Evolutionary conservation across 30 jellyfish, hydroid and myxozoan genomes (phyloP), one percentile per base, ranked within the genome.

Genomic region (Aurelia sp.): DNA sequence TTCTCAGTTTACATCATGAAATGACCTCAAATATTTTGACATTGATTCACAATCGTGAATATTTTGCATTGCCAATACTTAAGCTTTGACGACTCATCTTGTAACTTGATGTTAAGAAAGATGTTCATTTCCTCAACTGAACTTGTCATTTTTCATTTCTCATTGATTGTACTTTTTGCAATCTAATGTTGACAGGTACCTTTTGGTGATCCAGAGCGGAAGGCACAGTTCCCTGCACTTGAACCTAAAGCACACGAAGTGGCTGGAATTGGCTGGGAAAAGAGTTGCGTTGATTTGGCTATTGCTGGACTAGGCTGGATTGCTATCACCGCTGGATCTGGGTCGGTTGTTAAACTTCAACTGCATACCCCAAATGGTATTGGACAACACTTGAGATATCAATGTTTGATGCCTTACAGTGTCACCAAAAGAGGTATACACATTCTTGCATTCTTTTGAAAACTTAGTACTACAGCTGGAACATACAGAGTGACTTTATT

Each of bases 281-380:
- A 16, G 62, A 87, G 92, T 65, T 80, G 85, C 33, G 81, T 79
- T 13, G 98, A 93, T 57, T 22, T 93, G n/a, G 84, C 88, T 19
- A 59, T 93, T 10, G 94, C 93, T 73, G 98, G 98, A 35, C 13
- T 93, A 15, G 98, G 98, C 47, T 93, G 98, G 98, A 74, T 93
- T 4, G 87, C 96, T 2, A 62, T 93, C 5, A 86, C 98, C 5
- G 95, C 98, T 21, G 98, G 92, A 18, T 44, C 66, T 16, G 82
- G 90, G 31, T 71, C 93, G n/a, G 48, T 71, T 24, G 80, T 88
- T 8, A 65, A 30, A 9, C 40, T 93, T 21, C 38, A 81, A 41
- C 86, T 93, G 21, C 90, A 73, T 74, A 93, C 98, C n/a, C 98
- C 98, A 13, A 76, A 80, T 69, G 97, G 97, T 7, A 83, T 81